A percentile compares a stretch with the other conserved stretches of the same genome.
Evolutionary conservation across 2,113 vertebrate genomes (phyloP).

Genomic region (Hyperoodon ampullatus): DNA sequence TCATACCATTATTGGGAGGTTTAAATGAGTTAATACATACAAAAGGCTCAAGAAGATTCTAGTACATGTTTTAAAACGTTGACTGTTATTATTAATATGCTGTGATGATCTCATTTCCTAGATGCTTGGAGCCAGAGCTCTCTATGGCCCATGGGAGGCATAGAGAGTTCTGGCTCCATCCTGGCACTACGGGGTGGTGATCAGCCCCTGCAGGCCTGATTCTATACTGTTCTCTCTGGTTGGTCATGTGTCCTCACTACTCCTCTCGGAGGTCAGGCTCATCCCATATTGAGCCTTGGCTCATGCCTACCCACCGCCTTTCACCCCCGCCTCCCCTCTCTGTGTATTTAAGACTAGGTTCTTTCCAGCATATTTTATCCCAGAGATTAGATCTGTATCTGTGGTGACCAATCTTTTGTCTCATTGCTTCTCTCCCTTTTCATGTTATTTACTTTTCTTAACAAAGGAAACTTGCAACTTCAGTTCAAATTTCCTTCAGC

Average conservation of each 20-base stretch:
- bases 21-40: neutral
- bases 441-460: constrained; percentile 68
- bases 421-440: constrained; percentile 20
- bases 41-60: neutral
- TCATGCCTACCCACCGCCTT: neutral
- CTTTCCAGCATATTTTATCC: neutral
- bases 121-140: neutral
- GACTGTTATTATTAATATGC: neutral
- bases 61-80: neutral
- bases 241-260: neutral
- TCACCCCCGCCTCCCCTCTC: neutral
- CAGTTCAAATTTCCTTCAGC: constrained; percentile 64
- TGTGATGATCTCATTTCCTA: neutral
- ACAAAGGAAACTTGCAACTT: constrained; percentile 63
- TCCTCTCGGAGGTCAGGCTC: neutral
- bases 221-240: neutral
- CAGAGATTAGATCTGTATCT: constrained; percentile 27
- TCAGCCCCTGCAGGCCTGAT: neutral
- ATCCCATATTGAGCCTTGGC: neutral
- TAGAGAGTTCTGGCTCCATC: neutral
- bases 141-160: neutral
- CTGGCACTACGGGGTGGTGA: neutral
- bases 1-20: no score
- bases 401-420: neutral
- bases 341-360: neutral